A percentile compares a stretch with the other conserved stretches of the same genome.
Evolutionary conservation across 2,888 invertebrate species (phyloP).

Genomic region (Synergus japonicus): DNA sequence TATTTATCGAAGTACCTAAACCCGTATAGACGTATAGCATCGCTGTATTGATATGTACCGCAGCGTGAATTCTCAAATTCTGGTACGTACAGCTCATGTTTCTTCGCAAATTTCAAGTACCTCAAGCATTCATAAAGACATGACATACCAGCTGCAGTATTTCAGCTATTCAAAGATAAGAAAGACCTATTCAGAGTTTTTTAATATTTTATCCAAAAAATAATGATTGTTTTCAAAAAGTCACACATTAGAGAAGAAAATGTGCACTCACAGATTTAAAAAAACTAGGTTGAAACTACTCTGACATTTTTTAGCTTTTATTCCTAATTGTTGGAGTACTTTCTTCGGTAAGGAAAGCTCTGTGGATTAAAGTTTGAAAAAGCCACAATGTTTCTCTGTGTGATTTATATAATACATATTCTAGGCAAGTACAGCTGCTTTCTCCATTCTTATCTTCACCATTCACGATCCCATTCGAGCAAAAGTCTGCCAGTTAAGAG

Average conservation of each 20-base stretch:
- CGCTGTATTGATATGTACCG: slow-evolving; percentile 6
- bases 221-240: no score
- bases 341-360: no score
- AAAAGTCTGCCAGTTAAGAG: slow-evolving; percentile 22
- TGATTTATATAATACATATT: background rate
- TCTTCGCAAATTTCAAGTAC: background rate
- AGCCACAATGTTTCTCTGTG: background rate
- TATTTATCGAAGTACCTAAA: slow-evolving; percentile 33
- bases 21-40: slow-evolving; percentile 8
- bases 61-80: background rate
- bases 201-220: background rate
- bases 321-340: no score
- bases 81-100: background rate
- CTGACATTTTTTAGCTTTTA: no score
- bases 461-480: slow-evolving; percentile 6
- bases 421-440: background rate
- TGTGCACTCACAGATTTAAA: no score
- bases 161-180: background rate
- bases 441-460: slow-evolving; percentile 2
- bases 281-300: no score
- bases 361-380: background rate
- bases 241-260: no score
- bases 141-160: background rate
- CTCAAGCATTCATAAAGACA: background rate
- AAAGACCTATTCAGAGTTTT: background rate